Percentiles rank a stretch among this genome's conserved stretches.
Conservation (phyloP, 2,888 invertebrate genomes). For the Pherbina coryleti region DNA sequence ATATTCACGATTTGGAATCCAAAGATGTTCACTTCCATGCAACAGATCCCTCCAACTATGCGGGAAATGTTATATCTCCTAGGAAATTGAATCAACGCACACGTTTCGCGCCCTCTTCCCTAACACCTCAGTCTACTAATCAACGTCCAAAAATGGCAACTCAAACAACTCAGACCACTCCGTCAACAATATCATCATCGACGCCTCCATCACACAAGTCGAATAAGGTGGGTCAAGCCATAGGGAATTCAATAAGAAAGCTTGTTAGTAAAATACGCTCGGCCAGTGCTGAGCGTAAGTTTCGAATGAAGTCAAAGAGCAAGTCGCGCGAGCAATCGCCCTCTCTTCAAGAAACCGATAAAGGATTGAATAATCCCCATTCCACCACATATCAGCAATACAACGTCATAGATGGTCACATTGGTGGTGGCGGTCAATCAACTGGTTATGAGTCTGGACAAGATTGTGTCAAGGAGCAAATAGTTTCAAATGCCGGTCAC, state of each 20-base stretch:
- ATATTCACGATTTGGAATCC: conserved; percentile 36
- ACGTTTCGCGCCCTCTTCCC: conserved; percentile 72
- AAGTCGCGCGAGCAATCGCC: conserved; percentile 72
- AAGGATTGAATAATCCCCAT: conserved; percentile 49
- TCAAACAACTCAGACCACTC: conserved; percentile 66
- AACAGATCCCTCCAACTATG: conserved; percentile 35
- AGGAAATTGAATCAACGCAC: conserved; percentile 75
- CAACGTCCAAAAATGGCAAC: conserved; percentile 59
- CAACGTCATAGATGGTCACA: conserved; percentile 70
- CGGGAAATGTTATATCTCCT: conserved; percentile 18
- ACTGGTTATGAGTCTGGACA: conserved; percentile 54
- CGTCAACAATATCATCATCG: conserved; percentile 55
- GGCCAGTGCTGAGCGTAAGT: conserved; percentile 77
- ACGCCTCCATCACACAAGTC: conserved; percentile 62
- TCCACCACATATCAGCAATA: conserved; percentile 69
- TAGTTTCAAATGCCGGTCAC: conserved; percentile 27
- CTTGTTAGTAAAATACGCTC: conserved; percentile 86
- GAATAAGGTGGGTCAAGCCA: conserved; percentile 73
- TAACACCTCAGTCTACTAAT: conserved; percentile 45
- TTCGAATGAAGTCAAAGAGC: conserved; percentile 73
- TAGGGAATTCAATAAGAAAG: conserved; percentile 85
- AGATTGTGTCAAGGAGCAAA: conserved; percentile 44
- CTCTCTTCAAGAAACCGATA: conserved; percentile 60
- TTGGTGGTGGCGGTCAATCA: conserved; percentile 55
- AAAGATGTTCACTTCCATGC: conserved; percentile 35